Evolutionary conservation across 2,797 vertebrate species (phyloP), one percentile per base, ranked within the genome.

Genomic region (Sebastes hubbsi): DNA sequence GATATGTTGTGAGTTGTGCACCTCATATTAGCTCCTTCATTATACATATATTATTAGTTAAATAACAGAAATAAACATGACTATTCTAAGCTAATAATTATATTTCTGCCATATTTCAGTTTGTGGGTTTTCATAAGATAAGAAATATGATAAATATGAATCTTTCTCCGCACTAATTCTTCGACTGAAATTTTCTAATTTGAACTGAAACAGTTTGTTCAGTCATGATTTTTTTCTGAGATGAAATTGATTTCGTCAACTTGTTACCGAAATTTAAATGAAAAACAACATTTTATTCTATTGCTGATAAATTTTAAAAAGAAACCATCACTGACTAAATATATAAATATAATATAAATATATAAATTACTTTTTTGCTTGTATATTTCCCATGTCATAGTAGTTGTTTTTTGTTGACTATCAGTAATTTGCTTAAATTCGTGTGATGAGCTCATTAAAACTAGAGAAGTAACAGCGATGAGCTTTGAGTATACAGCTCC

Each of bases 361-460:
- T 24, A 16, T 61, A 36, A 67, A n/a, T 13, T 0, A 24, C 7
- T 24, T 64, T 72, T 58, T 65, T 9, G 10, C 24, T 14, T 36
- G 2, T 10, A 22, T 42, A 13, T 55, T 56, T 67, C 60, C 12
- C 3, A 8, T 81, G 18, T 73, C 4, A 36, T 38, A 10, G 2
- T 46, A 70, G 24, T 11, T n/a, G 0, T 56, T 34, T 18, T 72
- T 10, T 14, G 42, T 73, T 36, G 60, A 46, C 30, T 68, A 1
- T 29, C 10, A 68, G 18, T 81, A 38, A 77, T 82, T 76, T 72
- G 12, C 56, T 63, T 18, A 69, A 70, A 80, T 20, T 75, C 24
- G 55, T 52, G 24, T 63, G 18, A 70, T 30, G 24, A 75, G 34
- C 56, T 82, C 32, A 73, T 66, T 81, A 58, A 78, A 80, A 61